Evolutionary conservation across 2,888 invertebrate genomes (phyloP).

Genomic region (Andrena bicolor): DNA sequence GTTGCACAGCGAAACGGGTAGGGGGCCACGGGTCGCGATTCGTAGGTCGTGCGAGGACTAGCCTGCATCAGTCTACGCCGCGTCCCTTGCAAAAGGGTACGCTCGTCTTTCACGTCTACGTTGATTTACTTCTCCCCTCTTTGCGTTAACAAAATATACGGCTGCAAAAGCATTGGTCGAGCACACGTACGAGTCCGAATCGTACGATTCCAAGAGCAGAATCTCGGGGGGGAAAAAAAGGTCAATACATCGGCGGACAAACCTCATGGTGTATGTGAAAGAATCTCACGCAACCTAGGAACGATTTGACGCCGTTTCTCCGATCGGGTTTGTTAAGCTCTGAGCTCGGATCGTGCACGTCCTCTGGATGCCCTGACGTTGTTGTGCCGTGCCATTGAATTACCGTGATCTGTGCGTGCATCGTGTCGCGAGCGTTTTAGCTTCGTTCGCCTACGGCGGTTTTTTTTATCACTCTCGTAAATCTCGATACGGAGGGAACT

Average conservation of each 20-base stretch:
- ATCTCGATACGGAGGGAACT: slow-evolving; percentile 56
- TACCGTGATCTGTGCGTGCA: slow-evolving; percentile 27
- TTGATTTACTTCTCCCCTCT: slow-evolving; percentile 48
- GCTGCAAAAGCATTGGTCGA: slow-evolving; percentile 28
- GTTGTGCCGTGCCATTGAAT: slow-evolving; percentile 20
- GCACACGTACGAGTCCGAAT: slow-evolving; percentile 1
- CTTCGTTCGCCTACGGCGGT: slow-evolving; percentile 13
- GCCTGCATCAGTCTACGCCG: slow-evolving; percentile 75
- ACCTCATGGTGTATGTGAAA: slow-evolving; percentile 47
- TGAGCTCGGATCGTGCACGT: not conserved
- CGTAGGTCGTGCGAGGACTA: slow-evolving; percentile 77
- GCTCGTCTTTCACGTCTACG: slow-evolving; percentile 65
- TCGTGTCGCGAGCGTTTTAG: slow-evolving; percentile 29
- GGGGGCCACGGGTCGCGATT: slow-evolving; percentile 76
- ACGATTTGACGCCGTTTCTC: slow-evolving; percentile 55
- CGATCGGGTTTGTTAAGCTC: not conserved
- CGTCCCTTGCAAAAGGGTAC: slow-evolving; percentile 76
- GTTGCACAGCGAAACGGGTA: slow-evolving; percentile 67
- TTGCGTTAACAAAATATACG: slow-evolving; percentile 36
- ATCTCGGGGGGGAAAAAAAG: slow-evolving; percentile 18
- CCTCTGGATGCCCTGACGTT: not conserved
- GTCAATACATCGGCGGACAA: slow-evolving; percentile 18
- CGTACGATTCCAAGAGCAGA: not conserved
- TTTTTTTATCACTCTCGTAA: slow-evolving; percentile 47
- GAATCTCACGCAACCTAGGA: slow-evolving; percentile 45